Conservation (phyloP, 2,797 vertebrate genomes). For the Hybognathus amarus region DNA sequence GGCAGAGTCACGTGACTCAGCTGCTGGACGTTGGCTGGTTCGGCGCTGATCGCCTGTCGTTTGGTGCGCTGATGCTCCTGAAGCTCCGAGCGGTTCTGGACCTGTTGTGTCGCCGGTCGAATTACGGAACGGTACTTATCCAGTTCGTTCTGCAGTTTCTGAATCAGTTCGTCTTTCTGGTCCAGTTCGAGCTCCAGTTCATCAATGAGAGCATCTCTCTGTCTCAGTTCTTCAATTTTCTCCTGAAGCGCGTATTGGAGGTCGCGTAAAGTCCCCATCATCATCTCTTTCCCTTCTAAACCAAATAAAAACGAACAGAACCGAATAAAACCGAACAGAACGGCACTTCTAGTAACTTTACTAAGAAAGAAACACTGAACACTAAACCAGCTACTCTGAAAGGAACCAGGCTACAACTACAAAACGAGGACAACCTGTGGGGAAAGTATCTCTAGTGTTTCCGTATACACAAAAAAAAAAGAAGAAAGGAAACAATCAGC, state of each 20-base stretch:
- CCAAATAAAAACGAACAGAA: not conserved
- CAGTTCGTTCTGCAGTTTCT: slow-evolving; percentile 94
- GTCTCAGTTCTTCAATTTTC: slow-evolving; percentile 96
- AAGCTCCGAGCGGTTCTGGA: slow-evolving; percentile 82
- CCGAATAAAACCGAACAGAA: not conserved
- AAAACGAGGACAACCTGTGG: not conserved
- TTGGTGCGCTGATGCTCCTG: slow-evolving; percentile 93
- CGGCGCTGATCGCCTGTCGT: slow-evolving; percentile 93
- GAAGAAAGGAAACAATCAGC: not conserved
- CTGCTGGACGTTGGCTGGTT: slow-evolving; percentile 91
- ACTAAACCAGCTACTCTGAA: not conserved
- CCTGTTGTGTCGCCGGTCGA: slow-evolving; percentile 91
- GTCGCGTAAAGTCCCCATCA: slow-evolving; percentile 93
- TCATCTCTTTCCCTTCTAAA: not conserved
- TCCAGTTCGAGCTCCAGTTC: slow-evolving; percentile 97
- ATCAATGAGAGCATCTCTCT: slow-evolving; percentile 94
- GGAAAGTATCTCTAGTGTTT: not conserved
- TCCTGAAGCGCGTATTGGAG: slow-evolving; percentile 95
- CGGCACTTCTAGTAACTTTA: slow-evolving; percentile 29
- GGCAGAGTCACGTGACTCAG: slow-evolving; percentile 95
- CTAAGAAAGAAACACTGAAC: not conserved
- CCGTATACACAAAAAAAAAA: not conserved
- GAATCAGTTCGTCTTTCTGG: slow-evolving; percentile 97
- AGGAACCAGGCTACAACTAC: not conserved
- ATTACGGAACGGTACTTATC: slow-evolving; percentile 97